Base-by-base conservation (phyloP, 2,113 vertebrate species). In the Climacteris rufus region DNA sequence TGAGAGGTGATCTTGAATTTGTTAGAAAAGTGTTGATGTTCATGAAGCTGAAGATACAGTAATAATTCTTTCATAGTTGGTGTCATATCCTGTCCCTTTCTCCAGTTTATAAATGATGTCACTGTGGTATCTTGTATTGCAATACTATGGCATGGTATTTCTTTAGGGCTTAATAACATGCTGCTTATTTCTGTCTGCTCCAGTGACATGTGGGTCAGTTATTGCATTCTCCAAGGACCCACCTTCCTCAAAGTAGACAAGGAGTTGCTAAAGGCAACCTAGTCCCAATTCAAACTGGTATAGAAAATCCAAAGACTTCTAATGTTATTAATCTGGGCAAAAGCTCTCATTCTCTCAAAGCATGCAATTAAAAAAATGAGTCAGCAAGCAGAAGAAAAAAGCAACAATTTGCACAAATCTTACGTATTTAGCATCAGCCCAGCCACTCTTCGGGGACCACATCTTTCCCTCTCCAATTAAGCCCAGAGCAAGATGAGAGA, bases 401-500 rank as follows among this genome's bases (percentile, higher is more conserved):
- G 2, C 24, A 52, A 70, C 63, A 33, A 65, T 63, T 17, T 50
- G 61, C 59, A 85, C 0, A 0, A 57, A 28, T 64, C 99, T 98
- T 98, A 99, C 99, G 6, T 99, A 99, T 99, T 99, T 99, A 83
- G 99, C 99, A 63, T 99, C 99, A 35, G 99, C 99, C 99, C 99
- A 99, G 75, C 99, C 99, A 59, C 99, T 99, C 97, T 99, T 99
- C 3, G 99, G 99, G 30, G 99, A 99, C 99, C 99, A 99, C 99
- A 99, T 99, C 98, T 99, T 99, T 27, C 99, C 99, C 97, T 99
- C 99, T 96, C 99, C 99, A 96, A 99, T 99, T 57, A 99, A 97
- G 56, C 99, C 99, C 44, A 99, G 97, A 39, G 99, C 99, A 89
- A 99, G 98, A 95, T 99, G 99, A 92, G 99, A 98, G 59, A 99